phyloP scores from a whole-genome alignment of 2,888 invertebrate species.

The Limnephilus lunatus region DNA sequence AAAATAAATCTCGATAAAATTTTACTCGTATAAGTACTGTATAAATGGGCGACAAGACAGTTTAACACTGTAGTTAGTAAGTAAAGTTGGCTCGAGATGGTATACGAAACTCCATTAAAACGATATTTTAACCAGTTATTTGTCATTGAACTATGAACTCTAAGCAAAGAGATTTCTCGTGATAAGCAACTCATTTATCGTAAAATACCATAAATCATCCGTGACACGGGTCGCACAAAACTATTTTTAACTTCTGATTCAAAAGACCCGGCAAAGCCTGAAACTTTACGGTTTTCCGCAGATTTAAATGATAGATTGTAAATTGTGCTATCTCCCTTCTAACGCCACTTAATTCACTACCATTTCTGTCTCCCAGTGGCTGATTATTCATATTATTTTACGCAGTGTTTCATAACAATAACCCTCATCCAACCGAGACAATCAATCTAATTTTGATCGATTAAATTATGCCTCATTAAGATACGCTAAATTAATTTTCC shows the following conservation, averaged over 20 bases:
- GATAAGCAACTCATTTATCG: background rate
- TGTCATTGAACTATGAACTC: background rate
- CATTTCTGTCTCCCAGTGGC: background rate
- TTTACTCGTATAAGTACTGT: no score
- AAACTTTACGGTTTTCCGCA: background rate
- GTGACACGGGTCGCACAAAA: background rate
- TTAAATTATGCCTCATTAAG: constrained; percentile 13
- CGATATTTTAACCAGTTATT: background rate
- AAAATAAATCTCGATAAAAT: no score
- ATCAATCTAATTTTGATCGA: constrained; percentile 2
- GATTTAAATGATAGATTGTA: background rate
- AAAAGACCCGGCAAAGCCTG: background rate
- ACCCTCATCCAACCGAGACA: constrained; percentile 13
- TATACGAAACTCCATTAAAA: background rate
- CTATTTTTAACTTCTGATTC: background rate
- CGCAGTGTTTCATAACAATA: constrained; percentile 36
- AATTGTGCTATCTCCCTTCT: background rate
- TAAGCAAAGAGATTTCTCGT: background rate
- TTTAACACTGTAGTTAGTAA: no score
- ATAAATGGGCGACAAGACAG: no score
- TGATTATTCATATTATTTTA: background rate
- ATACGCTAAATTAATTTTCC: background rate
- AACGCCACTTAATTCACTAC: background rate
- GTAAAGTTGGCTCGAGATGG: no score
- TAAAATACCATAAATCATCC: background rate